Evolutionary conservation across 2,113 vertebrate genomes (phyloP).

Genomic region (Rhinichthys klamathensis): DNA sequence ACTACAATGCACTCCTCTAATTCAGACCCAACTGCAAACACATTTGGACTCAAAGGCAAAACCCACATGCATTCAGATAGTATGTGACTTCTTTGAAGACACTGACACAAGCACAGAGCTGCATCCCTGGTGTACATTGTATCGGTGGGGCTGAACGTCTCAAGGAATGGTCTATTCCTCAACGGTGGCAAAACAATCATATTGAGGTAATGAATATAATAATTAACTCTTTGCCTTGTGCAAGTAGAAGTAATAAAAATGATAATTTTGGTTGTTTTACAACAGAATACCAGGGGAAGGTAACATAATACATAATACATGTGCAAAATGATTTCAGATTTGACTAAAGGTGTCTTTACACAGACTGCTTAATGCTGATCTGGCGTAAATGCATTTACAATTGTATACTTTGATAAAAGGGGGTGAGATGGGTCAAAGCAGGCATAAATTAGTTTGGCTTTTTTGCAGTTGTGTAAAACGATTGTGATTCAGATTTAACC

Average conservation of each 20-base stretch:
- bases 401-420: background rate
- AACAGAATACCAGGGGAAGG: background rate
- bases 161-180: background rate
- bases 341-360: background rate
- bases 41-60: conserved; percentile 49
- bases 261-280: background rate
- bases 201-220: conserved; percentile 1
- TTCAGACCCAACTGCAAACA: conserved; percentile 54
- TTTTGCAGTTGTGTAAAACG: background rate
- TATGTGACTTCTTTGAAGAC: conserved; percentile 44
- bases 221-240: background rate
- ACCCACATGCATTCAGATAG: conserved; percentile 12
- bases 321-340: background rate
- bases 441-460: background rate
- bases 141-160: conserved; percentile 32
- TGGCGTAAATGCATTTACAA: background rate
- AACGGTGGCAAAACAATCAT: conserved; percentile 29
- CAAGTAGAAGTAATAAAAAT: background rate
- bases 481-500: background rate
- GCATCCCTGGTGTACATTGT: conserved; percentile 28
- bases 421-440: background rate
- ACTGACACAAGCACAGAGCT: background rate
- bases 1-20: conserved; percentile 50
- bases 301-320: background rate
- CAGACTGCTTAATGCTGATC: background rate